Base-by-base conservation (phyloP, 2,888 invertebrate genomes). In the Sarcophaga caerulescens region DNA sequence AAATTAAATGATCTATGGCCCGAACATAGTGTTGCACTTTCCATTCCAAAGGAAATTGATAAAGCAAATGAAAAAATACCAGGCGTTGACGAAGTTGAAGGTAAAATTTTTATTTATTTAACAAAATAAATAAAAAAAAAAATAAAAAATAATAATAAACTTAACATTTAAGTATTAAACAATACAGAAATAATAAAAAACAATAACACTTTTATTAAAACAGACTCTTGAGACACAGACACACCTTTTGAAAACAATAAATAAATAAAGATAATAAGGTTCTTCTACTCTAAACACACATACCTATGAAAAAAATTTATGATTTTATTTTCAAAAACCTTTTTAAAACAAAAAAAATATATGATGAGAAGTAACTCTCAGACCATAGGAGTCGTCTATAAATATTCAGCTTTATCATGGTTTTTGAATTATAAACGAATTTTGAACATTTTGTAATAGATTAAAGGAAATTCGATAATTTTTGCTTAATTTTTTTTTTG, bases 1-100 rank as follows among this genome's bases (percentile, higher is more conserved):
- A 93, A 93, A 90, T 90, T 93, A 89, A 92, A 92, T 90, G 91
- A 92, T 90, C 89, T 93, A 87, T 93, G 93, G 93, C 93, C 93
- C 81, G 92, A 93, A 87, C 93, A 92, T 88, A 93, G 91, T 89
- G 93, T 93, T 78, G 92, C 93, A 85, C 90, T 92, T 89, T 93
- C 93, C 91, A 93, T 93, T 92, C 92, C 93, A 92, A 92, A 92
- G 90, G 92, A 92, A 91, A 91, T 93, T 89, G 93, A 93, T 91
- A 91, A 89, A 89, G 89, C 90, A 80, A 92, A 92, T 90, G 93
- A 93, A 89, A 92, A 89, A 87, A 89, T 93, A 81, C 90, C 91
- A 88, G 93, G 92, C 76, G 90, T 90, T 79, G 91, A 91, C 89
- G 91, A 91, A 87, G 89, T 90, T 60, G 91, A 90, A 93, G 93